Conservation (phyloP, 2,113 vertebrate genomes). For the Lophochroa leadbeateri region DNA sequence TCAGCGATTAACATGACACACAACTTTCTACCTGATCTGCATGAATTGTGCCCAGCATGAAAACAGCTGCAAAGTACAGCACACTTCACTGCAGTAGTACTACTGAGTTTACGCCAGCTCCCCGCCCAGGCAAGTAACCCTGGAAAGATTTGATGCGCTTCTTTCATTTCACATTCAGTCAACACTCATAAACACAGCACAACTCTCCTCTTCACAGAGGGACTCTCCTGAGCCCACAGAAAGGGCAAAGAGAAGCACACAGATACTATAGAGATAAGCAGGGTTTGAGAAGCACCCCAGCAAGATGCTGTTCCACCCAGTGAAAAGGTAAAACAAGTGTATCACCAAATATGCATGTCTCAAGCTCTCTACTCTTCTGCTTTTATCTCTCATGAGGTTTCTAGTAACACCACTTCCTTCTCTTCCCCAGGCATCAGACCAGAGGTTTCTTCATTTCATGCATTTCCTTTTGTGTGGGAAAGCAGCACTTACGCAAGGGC, state of each 20-base stretch:
- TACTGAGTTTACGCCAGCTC: not conserved
- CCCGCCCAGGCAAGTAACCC: not conserved
- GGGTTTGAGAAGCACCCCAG: not conserved
- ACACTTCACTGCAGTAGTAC: not conserved
- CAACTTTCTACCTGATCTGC: not conserved
- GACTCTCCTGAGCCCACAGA: not conserved
- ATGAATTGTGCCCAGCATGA: not conserved
- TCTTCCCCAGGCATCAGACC: not conserved
- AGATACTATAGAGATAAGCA: not conserved
- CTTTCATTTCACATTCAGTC: not conserved
- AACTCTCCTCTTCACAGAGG: not conserved
- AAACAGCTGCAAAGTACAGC: not conserved
- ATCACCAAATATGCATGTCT: accelerated
- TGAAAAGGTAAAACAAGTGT: accelerated
- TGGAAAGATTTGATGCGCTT: not conserved
- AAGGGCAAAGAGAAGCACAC: not conserved
- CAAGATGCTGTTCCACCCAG: accelerated
- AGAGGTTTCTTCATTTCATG: not conserved
- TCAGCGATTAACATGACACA: not conserved
- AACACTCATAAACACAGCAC: not conserved
- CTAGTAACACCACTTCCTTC: not conserved
- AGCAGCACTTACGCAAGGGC: not conserved
- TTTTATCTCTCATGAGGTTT: not conserved
- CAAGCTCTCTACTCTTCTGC: not conserved
- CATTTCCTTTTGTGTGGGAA: slow-evolving; percentile 10